A percentile compares a stretch with the other conserved stretches of the same genome.
phyloP scores from a whole-genome alignment of 2,113 vertebrate species.

The Rissa tridactyla region DNA sequence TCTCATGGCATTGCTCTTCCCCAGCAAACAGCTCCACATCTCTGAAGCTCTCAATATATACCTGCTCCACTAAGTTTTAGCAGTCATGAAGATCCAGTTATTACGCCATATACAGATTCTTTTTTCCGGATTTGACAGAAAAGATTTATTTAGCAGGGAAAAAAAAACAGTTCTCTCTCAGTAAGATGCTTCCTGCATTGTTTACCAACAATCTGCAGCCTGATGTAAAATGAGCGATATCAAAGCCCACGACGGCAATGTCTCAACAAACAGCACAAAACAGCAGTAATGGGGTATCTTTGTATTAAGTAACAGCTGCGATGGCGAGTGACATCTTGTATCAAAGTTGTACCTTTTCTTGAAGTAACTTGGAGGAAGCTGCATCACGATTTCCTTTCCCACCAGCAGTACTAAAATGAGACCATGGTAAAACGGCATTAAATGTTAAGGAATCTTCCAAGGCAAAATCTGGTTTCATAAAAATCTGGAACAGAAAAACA shows the following conservation, averaged over 20 bases:
- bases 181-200: background rate
- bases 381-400: conserved; percentile 89
- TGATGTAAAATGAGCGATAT: background rate
- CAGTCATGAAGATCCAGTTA: background rate
- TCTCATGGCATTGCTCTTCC: background rate
- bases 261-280: background rate
- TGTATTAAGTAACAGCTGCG: background rate
- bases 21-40: background rate
- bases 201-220: background rate
- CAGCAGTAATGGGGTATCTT: background rate
- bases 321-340: background rate
- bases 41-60: background rate
- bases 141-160: background rate
- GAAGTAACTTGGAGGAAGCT: conserved; percentile 92
- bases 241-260: background rate
- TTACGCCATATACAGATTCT: background rate
- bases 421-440: conserved; percentile 95
- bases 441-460: conserved; percentile 94
- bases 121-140: background rate
- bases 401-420: conserved; percentile 91
- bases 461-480: conserved; percentile 97
- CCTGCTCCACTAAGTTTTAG: background rate
- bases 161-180: background rate
- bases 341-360: conserved; percentile 88
- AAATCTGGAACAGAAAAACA: conserved; percentile 83